Conservation (phyloP, 1,140 invertebrate genomes). For the Leptopilina clavipes region DNA sequence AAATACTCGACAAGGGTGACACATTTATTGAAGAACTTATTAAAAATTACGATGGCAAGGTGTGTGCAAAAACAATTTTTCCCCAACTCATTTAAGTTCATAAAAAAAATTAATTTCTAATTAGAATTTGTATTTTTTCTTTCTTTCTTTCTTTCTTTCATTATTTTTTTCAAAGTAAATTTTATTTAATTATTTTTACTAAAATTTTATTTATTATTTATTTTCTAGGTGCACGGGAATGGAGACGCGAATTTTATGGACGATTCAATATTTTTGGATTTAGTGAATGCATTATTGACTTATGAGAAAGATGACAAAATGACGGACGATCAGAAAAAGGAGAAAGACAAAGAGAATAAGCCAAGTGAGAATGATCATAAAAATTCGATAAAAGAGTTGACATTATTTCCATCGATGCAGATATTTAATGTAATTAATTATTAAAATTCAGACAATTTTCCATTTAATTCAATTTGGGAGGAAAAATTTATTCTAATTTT, state of each 20-base stretch:
- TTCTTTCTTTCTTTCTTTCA: no score
- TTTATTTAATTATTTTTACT: no score
- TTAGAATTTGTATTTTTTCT: no score
- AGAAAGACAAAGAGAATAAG: constrained; percentile 65
- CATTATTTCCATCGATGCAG: constrained; percentile 69
- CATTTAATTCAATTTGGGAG: not conserved
- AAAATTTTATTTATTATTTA: no score
- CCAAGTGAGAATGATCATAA: constrained; percentile 62
- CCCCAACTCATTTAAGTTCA: not conserved
- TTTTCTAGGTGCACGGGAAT: constrained; percentile 82
- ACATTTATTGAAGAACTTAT: constrained; percentile 98
- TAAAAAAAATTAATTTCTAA: not conserved
- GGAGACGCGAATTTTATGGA: constrained; percentile 93
- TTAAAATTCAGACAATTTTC: constrained; percentile 38
- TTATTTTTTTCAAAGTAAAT: no score
- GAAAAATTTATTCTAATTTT: not conserved
- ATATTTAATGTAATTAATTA: constrained; percentile 66
- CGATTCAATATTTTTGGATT: constrained; percentile 94
- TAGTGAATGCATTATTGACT: constrained; percentile 89
- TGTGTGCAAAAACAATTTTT: constrained; percentile 67
- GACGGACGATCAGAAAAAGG: constrained; percentile 61
- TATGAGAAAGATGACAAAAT: constrained; percentile 84
- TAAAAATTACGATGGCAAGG: constrained; percentile 98
- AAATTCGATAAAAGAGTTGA: constrained; percentile 57
- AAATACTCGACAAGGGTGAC: constrained; percentile 94